phyloP scores from a whole-genome alignment of 1,140 invertebrate species.

The Aphidius ervi region DNA sequence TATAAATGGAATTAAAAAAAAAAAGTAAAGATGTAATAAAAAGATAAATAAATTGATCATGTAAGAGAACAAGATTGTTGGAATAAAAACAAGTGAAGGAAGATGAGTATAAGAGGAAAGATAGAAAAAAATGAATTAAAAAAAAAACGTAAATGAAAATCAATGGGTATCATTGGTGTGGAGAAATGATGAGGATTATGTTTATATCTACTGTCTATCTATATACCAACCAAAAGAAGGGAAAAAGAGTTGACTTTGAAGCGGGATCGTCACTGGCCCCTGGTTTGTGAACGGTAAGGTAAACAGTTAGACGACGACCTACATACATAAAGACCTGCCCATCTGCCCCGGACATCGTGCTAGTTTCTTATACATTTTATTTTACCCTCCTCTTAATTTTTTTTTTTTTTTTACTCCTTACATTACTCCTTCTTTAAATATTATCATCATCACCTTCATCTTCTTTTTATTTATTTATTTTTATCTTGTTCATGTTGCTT shows the following conservation, averaged over 20 bases:
- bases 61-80: neutral
- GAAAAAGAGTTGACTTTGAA: slow-evolving; percentile 6
- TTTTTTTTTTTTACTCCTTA: neutral
- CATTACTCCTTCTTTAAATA: neutral
- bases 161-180: slow-evolving; percentile 13
- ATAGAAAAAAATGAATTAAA: slow-evolving; percentile 22
- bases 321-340: slow-evolving; percentile 35
- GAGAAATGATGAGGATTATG: slow-evolving; percentile 11
- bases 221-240: neutral
- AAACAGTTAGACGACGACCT: slow-evolving; percentile 45
- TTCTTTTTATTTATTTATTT: too few species aligned
- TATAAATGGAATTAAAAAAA: too few species aligned
- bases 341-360: slow-evolving; percentile 34
- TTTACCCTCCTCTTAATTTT: slow-evolving; percentile 27
- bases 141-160: slow-evolving; percentile 11
- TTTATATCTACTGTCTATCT: neutral
- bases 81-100: neutral
- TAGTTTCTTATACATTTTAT: slow-evolving; percentile 31
- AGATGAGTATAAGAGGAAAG: slow-evolving; percentile 3
- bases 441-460: neutral
- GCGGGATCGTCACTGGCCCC: slow-evolving; percentile 9
- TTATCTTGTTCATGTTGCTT: too few species aligned
- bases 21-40: too few species aligned
- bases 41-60: too few species aligned
- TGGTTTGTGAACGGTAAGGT: slow-evolving; percentile 38